Evolutionary conservation across 2,113 vertebrate species (phyloP).

Genomic region (Nerophis ophidion): DNA sequence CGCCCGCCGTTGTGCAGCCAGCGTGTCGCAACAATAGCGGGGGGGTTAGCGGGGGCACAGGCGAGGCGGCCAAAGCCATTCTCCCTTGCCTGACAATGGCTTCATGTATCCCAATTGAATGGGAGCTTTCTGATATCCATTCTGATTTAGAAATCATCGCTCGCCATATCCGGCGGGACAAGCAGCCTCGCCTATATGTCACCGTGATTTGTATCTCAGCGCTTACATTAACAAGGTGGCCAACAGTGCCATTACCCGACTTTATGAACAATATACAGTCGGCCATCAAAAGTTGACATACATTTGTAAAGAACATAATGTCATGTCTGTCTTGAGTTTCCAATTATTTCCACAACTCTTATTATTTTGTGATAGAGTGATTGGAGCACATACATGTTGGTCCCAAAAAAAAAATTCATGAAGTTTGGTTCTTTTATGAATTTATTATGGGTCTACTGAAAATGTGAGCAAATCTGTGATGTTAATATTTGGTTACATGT

Average conservation of each 20-base stretch:
- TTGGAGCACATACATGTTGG: too few species aligned
- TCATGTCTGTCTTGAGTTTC: too few species aligned
- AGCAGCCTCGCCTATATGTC: constrained; percentile 65
- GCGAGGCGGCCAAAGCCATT: constrained; percentile 58
- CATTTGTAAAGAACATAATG: too few species aligned
- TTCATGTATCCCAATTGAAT: constrained; percentile 62
- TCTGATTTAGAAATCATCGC: constrained; percentile 64
- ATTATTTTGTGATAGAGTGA: too few species aligned
- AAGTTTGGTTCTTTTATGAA: too few species aligned
- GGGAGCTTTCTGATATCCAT: constrained; percentile 56
- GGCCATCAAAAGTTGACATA: too few species aligned
- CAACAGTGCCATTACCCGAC: constrained; percentile 52
- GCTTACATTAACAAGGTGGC: constrained; percentile 69
- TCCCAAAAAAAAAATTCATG: too few species aligned
- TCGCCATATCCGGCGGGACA: constrained; percentile 58
- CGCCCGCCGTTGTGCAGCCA: constrained; percentile 44
- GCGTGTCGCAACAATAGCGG: constrained; percentile 54
- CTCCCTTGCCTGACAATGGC: constrained; percentile 65
- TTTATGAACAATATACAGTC: constrained; percentile 54
- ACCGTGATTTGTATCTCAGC: constrained; percentile 72
- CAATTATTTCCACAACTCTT: too few species aligned
- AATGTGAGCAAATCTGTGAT: too few species aligned
- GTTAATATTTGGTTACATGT: too few species aligned
- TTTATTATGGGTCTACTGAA: too few species aligned
- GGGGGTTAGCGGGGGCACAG: constrained; percentile 60